A percentile compares a stretch with the other conserved stretches of the same genome.
phyloP scores from a whole-genome alignment of 2,797 vertebrate species.

The Halcyon badia region DNA sequence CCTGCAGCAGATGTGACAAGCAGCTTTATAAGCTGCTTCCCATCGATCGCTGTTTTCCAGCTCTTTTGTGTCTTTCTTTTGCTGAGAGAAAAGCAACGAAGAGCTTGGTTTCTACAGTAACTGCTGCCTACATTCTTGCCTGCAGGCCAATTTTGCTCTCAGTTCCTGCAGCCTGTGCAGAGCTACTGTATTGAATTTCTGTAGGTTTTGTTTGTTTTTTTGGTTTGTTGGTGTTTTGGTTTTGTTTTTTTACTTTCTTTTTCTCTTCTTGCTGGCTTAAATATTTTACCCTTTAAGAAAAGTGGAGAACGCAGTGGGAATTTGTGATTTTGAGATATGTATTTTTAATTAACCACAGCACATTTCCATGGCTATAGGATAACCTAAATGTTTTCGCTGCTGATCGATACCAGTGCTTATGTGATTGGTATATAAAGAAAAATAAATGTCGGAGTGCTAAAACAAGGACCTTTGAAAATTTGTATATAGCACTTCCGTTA shows the following conservation, averaged over 20 bases:
- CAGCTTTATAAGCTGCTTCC: constrained; percentile 79
- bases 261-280: background rate
- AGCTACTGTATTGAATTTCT: constrained; percentile 64
- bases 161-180: constrained; percentile 58
- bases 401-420: background rate
- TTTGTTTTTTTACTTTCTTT: background rate
- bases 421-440: background rate
- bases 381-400: background rate
- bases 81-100: constrained; percentile 72
- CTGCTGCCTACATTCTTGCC: constrained; percentile 75
- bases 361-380: background rate
- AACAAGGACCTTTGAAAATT: background rate
- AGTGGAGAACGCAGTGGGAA: background rate
- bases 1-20: constrained; percentile 81
- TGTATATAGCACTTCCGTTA: background rate
- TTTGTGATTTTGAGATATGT: background rate
- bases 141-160: constrained; percentile 68
- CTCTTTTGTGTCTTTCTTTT: constrained; percentile 79
- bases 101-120: constrained; percentile 82
- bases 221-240: background rate
- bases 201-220: background rate
- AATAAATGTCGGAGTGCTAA: background rate
- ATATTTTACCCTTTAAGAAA: constrained; percentile 20
- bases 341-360: background rate
- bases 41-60: constrained; percentile 77